Evolutionary conservation across 2,113 vertebrate species (phyloP), one percentile per base, ranked within the genome.

Genomic region (Melanotaenia duboulayi): DNA sequence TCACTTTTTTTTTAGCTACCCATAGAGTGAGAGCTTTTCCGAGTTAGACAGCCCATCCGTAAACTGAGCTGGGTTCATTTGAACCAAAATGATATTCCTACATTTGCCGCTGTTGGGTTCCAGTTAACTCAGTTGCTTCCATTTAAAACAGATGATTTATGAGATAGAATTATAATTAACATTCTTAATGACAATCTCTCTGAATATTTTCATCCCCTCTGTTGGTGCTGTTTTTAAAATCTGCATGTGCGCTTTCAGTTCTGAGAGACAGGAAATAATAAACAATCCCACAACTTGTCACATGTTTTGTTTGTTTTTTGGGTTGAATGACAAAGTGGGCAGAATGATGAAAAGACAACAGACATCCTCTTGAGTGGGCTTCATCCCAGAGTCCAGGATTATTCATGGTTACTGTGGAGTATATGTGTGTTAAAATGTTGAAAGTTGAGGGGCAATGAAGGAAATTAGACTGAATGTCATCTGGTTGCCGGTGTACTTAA

Each of bases 211-310:
- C 28, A 64, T 50, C 22, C 49, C 20, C 16, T 22, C 35, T 65
- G 37, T 52, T 37, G 19, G 44, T 48, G 44, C 17, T 48, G 17
- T 19, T 48, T 48, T 48, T 48, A 48, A 48, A 48, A 19, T 9
- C 44, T 48, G 44, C 44, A 48, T 14, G 19, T 48, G 44, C 19
- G 44, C 44, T n/a, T 19, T 48, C 44, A n/a, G 17, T 48, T 48
- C 17, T 48, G 44, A 19, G 44, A 19, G 44, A 48, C 17, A 48
- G 44, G 17, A 48, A 48, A 23, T n/a, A 24, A 13, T 54, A 54
- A 52, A 54, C 9, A n/a, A 65, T 11, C 50, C 19, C 11, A 54
- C 37, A 54, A 28, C 51, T 54, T 42, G 50, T 66, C 40, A 48
- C 17, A 48, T 24, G 46, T 50, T 56, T 55, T 55, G 24, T 3